Evolutionary conservation across 2,888 invertebrate species (phyloP).

Genomic region (Machimus atricapillus): DNA sequence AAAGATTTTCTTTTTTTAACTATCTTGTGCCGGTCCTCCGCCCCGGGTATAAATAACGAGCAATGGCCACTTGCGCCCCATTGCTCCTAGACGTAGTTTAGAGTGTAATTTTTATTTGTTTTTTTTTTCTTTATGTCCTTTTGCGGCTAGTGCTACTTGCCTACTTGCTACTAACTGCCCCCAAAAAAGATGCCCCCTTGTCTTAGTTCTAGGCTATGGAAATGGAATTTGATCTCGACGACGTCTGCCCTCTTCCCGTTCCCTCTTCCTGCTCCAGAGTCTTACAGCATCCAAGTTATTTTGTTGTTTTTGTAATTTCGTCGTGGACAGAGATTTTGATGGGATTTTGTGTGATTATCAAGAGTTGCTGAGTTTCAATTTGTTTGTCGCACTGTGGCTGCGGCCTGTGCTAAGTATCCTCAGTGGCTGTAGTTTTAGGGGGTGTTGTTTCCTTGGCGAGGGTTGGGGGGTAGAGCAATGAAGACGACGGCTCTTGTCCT

Average conservation of each 20-base stretch:
- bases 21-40: not conserved
- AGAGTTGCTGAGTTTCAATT: conserved; percentile 7
- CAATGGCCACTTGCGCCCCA: not conserved
- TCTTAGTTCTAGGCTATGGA: not conserved
- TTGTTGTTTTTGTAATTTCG: not conserved
- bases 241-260: not conserved
- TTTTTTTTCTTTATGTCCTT: not conserved
- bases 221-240: not conserved
- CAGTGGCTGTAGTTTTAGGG: not conserved
- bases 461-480: not conserved
- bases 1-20: not conserved
- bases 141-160: not conserved
- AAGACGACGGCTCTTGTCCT: not conserved
- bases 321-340: not conserved
- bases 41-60: not conserved
- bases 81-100: not conserved
- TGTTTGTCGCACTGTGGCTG: conserved; percentile 29
- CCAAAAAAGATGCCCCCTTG: not conserved
- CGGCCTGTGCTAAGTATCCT: not conserved
- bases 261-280: not conserved
- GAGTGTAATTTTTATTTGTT: not conserved
- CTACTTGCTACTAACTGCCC: not conserved
- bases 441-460: not conserved
- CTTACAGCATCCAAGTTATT: not conserved
- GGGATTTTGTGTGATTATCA: conserved; percentile 23